Evolutionary conservation across 2,888 invertebrate species (phyloP).

Genomic region (Drosophila falleni): DNA sequence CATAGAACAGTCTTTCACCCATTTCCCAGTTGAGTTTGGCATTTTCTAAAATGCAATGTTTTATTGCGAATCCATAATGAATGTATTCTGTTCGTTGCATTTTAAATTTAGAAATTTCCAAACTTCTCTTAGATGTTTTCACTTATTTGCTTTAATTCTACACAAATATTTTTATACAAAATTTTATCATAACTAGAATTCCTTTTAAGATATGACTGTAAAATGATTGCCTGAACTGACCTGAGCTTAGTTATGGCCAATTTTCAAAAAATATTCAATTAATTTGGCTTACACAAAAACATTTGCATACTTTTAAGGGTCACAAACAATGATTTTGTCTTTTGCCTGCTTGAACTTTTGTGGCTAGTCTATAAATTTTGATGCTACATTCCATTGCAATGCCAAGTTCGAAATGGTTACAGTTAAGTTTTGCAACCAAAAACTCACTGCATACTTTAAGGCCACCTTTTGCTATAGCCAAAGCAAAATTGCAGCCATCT

Average conservation of each 20-base stretch:
- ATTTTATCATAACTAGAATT: constrained; percentile 2
- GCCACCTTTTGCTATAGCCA: constrained; percentile 20
- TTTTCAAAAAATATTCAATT: constrained; percentile 10
- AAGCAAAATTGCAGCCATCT: constrained; percentile 44
- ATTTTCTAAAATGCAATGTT: too few species aligned
- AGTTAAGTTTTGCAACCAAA: constrained; percentile 40
- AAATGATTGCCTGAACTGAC: neutral
- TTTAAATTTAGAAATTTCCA: too few species aligned
- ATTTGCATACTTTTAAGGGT: constrained; percentile 29
- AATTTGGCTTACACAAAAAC: constrained; percentile 11
- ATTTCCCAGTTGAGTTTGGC: too few species aligned
- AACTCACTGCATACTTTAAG: constrained; percentile 46
- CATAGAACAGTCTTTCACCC: too few species aligned
- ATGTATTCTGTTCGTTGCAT: too few species aligned
- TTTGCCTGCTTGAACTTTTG: constrained; percentile 21
- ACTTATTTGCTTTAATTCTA: too few species aligned
- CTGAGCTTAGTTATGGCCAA: constrained; percentile 16
- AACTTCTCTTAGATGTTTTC: too few species aligned
- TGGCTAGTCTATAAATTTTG: constrained; percentile 48
- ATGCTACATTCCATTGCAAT: constrained; percentile 30
- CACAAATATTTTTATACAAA: neutral
- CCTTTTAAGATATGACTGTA: neutral
- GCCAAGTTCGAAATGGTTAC: constrained; percentile 30
- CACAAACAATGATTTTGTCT: constrained; percentile 10
- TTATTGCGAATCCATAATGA: too few species aligned